Conservation (phyloP, 2,797 vertebrate genomes). For the Pipistrellus pipistrellus region DNA sequence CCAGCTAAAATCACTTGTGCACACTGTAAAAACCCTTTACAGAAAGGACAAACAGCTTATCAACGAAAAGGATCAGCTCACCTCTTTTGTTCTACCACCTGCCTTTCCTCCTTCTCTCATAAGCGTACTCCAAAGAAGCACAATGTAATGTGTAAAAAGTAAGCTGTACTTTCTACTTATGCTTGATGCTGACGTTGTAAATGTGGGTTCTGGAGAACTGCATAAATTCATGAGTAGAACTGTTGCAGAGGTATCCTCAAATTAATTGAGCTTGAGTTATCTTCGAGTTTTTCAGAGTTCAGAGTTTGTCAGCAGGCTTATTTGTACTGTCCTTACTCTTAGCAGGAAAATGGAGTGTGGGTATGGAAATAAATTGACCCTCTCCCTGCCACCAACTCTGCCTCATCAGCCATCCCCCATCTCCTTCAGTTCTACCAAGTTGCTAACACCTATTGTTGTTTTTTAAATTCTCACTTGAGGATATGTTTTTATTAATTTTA, state of each 20-base stretch:
- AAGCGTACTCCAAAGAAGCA: constrained; percentile 96
- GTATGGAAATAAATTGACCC: not conserved
- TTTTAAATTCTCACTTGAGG: not conserved
- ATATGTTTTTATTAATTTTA: not conserved
- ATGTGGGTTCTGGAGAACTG: not conserved
- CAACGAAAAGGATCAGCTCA: constrained; percentile 98
- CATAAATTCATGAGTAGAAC: not conserved
- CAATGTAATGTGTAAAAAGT: constrained; percentile 98
- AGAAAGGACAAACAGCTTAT: constrained; percentile 98
- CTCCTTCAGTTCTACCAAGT: not conserved
- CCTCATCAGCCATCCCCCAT: not conserved
- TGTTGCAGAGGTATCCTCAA: not conserved
- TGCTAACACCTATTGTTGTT: not conserved
- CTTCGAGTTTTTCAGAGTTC: not conserved
- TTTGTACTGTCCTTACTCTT: not conserved
- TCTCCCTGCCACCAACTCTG: not conserved
- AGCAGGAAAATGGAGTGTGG: not conserved
- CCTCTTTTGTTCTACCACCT: constrained; percentile 97
- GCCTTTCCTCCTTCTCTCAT: constrained; percentile 98
- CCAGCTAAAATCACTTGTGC: constrained; percentile 98
- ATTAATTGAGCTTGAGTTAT: not conserved
- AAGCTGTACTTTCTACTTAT: constrained; percentile 80
- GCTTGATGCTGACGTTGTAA: not conserved
- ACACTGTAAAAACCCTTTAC: constrained; percentile 97
- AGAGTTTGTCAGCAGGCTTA: not conserved